Evolutionary conservation across 2,888 invertebrate species (phyloP).

Genomic region (Ochropleura leucogaster): DNA sequence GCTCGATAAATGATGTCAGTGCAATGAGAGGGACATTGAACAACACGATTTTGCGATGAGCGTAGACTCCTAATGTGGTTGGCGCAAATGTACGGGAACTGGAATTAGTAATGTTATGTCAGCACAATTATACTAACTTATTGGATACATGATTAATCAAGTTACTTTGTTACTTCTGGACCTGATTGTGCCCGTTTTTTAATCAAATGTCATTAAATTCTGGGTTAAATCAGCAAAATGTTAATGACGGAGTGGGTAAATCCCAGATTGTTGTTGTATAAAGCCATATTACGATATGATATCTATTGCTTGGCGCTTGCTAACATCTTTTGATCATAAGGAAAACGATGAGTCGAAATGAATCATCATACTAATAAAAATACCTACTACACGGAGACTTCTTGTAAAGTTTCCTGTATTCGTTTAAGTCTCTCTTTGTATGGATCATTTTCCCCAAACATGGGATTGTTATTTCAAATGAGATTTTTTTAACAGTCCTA

Average conservation of each 20-base stretch:
- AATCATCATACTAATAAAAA: slow-evolving; percentile 20
- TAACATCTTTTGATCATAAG: slow-evolving; percentile 36
- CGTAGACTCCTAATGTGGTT: not conserved
- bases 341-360: slow-evolving; percentile 33
- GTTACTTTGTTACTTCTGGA: not conserved
- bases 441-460: not conserved
- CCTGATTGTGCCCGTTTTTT: not conserved
- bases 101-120: not conserved
- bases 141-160: no score
- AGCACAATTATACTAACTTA: not conserved
- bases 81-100: not conserved
- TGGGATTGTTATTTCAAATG: not conserved
- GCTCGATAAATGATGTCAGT: not conserved
- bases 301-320: slow-evolving; percentile 26
- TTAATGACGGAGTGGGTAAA: slow-evolving; percentile 12
- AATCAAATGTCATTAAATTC: not conserved
- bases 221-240: not conserved
- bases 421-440: not conserved
- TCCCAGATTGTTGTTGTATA: slow-evolving; percentile 18
- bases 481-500: not conserved
- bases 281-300: slow-evolving; percentile 20
- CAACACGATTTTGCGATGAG: not conserved
- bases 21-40: not conserved
- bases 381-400: not conserved
- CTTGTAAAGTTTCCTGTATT: not conserved